Evolutionary conservation across 2,888 invertebrate species (phyloP), one percentile per base, ranked within the genome.

Genomic region (Linnaemya tessellans): DNA sequence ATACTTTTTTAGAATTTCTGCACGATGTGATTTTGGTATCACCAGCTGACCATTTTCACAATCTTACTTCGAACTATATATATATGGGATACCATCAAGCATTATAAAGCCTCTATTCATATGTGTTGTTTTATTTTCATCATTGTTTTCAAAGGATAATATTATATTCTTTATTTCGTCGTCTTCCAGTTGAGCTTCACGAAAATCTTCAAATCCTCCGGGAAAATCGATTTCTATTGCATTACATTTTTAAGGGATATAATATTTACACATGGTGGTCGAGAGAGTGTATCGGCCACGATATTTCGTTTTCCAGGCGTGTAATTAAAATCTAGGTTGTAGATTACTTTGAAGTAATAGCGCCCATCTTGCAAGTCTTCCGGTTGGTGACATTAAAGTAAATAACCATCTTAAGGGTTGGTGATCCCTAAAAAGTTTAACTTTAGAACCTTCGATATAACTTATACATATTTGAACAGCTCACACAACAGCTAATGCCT

Each of bases 351-450:
- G 91, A 1, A 93, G 78, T 9, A 86, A 79, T 8, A 93, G 49
- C 0, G 91, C 91, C 93, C 93, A 94, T 38, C 93, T 82, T 0
- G 91, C 91, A 0, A 94, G 86, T 54, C 93, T 75, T 13, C 92
- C 92, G 13, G 89, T 88, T 0, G 91, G 91, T 10, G 92, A 89
- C 77, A 92, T 92, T 7, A 0, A 88, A 0, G 93, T 73, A 10
- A 71, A 93, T 89, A 73, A 43, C 92, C 93, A 94, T 89, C 92
- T 91, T 25, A 94, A 87, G 0, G 93, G 7, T 35, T 35, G 35
- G 7, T 35, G 35, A 35, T 35, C 35, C 4, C 4, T 35, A 35
- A 35, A 35, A 3, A 35, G 4, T 35, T 35, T 7, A 5, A 7
- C 7, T 35, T 35, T 7, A 35, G 35, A 3, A 5, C 35, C 35